Conservation (phyloP, 2,888 invertebrate genomes). For the Drosophila melanosoma region DNA sequence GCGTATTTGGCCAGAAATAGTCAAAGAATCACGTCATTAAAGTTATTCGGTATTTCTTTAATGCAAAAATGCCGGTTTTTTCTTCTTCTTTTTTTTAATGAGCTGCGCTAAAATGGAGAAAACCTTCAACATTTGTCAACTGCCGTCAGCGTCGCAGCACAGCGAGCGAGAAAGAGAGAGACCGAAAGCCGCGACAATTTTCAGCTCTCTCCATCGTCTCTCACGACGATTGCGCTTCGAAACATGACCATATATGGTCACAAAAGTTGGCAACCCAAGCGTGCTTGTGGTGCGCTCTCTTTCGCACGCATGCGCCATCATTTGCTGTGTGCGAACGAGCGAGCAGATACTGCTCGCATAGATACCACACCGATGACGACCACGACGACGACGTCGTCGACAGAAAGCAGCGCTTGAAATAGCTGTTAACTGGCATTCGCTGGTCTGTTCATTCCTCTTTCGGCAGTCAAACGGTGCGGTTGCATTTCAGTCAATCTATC, state of each 20-base stretch:
- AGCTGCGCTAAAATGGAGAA: conserved; percentile 71
- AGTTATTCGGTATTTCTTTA: conserved; percentile 58
- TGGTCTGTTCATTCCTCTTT: conserved; percentile 72
- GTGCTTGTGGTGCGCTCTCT: conserved; percentile 60
- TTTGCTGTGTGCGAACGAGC: conserved; percentile 33
- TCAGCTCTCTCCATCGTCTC: conserved; percentile 44
- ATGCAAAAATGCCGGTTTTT: conserved; percentile 67
- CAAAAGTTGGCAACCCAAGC: conserved; percentile 79
- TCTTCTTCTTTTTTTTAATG: conserved; percentile 35
- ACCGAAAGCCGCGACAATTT: conserved; percentile 58
- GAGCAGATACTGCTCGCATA: conserved; percentile 37
- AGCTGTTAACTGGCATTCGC: conserved; percentile 72
- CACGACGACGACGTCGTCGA: conserved; percentile 36
- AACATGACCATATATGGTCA: conserved; percentile 85
- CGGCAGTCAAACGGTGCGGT: conserved; percentile 70
- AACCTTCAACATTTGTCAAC: conserved; percentile 64
- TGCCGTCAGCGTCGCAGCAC: conserved; percentile 14
- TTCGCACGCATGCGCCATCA: conserved; percentile 62
- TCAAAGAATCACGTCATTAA: conserved; percentile 69
- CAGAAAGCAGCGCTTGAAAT: conserved; percentile 56
- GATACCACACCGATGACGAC: conserved; percentile 25
- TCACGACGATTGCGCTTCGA: conserved; percentile 69
- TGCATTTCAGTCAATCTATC: conserved; percentile 53
- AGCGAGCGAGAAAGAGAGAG: conserved; percentile 58
- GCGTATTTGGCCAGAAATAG: conserved; percentile 54